A percentile compares a stretch with the other conserved stretches of the same genome.
These are phyloP conservation scores for Stomatorhinus walkeri DNA, from an alignment of 2,797 vertebrate species.

Conservation along the genomic window DNA sequence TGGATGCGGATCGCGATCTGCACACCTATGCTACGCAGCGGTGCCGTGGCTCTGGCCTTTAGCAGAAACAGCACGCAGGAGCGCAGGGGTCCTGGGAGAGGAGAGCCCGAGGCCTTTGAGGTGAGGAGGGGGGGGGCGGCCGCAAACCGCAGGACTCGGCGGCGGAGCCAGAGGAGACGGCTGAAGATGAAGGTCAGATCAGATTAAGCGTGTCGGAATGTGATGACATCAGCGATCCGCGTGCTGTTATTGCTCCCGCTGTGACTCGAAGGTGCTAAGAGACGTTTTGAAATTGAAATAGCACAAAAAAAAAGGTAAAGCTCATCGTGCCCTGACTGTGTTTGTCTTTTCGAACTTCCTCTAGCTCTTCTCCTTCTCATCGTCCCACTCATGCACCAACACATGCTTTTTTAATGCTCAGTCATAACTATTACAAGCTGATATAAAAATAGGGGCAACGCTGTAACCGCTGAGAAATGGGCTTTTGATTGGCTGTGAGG, in stretches of 20 bases:
- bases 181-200: conserved; percentile 92
- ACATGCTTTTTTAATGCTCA: conserved; percentile 75
- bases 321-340: conserved; percentile 66
- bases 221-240: conserved; percentile 97
- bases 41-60: not conserved
- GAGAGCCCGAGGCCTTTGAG: not conserved
- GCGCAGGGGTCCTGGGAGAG: not conserved
- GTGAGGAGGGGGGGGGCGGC: not conserved
- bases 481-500: conserved; percentile 60
- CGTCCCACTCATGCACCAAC: conserved; percentile 58
- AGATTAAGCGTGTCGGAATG: conserved; percentile 96
- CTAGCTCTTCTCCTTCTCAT: conserved; percentile 27
- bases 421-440: conserved; percentile 83
- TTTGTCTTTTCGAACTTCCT: conserved; percentile 40
- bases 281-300: conserved; percentile 42
- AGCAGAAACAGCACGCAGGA: not conserved
- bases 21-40: not conserved
- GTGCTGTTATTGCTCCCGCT: conserved; percentile 82
- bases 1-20: not conserved
- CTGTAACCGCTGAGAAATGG: conserved; percentile 92
- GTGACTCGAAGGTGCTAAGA: conserved; percentile 81
- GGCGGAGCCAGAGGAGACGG: conserved; percentile 70
- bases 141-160: not conserved
- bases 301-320: conserved; percentile 50
- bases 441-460: conserved; percentile 60